Percentiles rank a stretch among this genome's conserved stretches.
These are phyloP conservation scores for Bathybates hornii DNA, from an alignment of 2,113 vertebrate species.

Conservation along the genomic window DNA sequence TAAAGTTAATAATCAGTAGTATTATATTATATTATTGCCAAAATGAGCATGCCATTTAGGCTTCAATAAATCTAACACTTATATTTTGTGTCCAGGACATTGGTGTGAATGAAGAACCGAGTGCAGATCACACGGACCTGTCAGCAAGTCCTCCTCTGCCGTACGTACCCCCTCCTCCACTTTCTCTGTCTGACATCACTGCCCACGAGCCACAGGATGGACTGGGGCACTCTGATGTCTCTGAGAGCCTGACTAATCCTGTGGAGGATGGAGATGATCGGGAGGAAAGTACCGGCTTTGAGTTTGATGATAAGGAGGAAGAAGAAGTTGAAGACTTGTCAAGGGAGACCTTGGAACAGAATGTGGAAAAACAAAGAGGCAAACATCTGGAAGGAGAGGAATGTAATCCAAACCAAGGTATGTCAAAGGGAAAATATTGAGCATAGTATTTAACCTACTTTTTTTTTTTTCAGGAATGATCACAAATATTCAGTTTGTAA, in stretches of 20 bases:
- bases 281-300: constrained; percentile 37
- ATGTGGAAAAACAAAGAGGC: background rate
- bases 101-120: constrained; percentile 62
- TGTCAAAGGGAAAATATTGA: background rate
- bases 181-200: constrained; percentile 65
- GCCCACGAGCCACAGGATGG: constrained; percentile 57
- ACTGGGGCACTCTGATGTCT: constrained; percentile 55
- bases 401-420: constrained; percentile 1
- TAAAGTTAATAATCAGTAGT: background rate
- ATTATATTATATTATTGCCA: background rate
- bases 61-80: background rate
- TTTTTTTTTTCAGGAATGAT: background rate
- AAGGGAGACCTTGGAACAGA: background rate
- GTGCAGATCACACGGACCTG: constrained; percentile 64
- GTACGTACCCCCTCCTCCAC: constrained; percentile 63
- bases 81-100: constrained; percentile 50
- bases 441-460: background rate
- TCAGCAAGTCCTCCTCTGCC: constrained; percentile 64
- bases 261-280: constrained; percentile 28
- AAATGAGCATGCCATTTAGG: background rate
- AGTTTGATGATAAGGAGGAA: constrained; percentile 65
- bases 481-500: background rate
- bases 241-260: constrained; percentile 44
- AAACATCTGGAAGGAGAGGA: background rate
- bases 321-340: constrained; percentile 12